A percentile compares a stretch with the other conserved stretches of the same genome.
These are phyloP conservation scores for Meghimatium bilineatum DNA, from an alignment of 2,888 invertebrate species.

Conservation along the genomic window DNA sequence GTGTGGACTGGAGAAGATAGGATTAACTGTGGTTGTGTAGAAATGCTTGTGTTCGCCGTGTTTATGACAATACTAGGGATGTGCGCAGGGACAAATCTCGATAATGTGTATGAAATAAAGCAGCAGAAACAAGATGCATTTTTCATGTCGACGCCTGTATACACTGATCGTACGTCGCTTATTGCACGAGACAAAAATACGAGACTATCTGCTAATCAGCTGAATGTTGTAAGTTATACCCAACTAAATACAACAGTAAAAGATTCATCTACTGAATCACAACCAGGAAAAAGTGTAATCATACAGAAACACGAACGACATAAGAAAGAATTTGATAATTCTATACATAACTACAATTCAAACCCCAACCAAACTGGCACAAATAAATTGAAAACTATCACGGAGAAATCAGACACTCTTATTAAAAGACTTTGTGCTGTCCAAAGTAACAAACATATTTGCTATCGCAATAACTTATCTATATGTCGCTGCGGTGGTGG, in stretches of 20 bases:
- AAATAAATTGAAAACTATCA: background rate
- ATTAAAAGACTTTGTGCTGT: conserved; percentile 17
- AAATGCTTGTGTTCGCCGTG: background rate
- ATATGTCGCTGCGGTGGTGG: conserved; percentile 28
- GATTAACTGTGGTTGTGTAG: background rate
- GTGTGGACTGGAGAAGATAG: background rate
- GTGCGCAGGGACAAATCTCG: background rate
- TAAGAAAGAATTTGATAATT: background rate
- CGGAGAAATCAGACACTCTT: background rate
- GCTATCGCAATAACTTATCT: conserved; percentile 16
- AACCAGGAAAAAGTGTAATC: background rate
- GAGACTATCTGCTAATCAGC: background rate
- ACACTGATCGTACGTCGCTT: background rate
- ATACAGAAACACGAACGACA: background rate
- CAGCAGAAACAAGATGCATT: background rate
- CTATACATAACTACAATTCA: background rate
- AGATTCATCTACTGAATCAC: background rate
- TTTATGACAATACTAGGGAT: background rate
- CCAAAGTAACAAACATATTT: background rate
- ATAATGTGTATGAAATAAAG: background rate
- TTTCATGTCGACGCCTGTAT: background rate
- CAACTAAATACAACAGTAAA: background rate
- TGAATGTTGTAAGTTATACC: background rate
- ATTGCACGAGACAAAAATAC: background rate
- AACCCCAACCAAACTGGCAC: background rate